A percentile compares a stretch with the other conserved stretches of the same genome.
phyloP scores from a whole-genome alignment of 2,113 vertebrate genomes.

The Carassius gibelio region DNA sequence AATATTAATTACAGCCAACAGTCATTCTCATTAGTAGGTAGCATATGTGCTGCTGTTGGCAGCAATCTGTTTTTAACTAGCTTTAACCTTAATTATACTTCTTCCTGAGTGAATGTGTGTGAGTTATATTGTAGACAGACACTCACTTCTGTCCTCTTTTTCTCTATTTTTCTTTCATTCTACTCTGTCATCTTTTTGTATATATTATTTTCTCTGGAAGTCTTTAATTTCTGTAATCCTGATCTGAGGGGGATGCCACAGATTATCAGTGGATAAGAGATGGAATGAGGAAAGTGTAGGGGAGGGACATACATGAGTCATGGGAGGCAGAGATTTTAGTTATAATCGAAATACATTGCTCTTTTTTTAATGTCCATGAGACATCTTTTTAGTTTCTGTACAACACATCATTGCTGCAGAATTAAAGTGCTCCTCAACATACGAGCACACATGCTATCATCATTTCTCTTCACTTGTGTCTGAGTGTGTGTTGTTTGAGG shows the following conservation, averaged over 20 bases:
- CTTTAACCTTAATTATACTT: conserved; percentile 50
- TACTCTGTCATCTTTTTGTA: background rate
- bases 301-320: conserved; percentile 7
- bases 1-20: conserved; percentile 66
- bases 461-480: conserved; percentile 12
- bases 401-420: conserved; percentile 17
- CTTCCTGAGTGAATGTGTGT: background rate
- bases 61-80: conserved; percentile 70
- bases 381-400: background rate
- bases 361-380: background rate
- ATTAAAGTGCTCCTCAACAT: background rate
- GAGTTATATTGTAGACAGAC: background rate
- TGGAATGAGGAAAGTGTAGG: background rate
- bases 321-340: background rate
- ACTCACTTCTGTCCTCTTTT: background rate
- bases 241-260: conserved; percentile 69
- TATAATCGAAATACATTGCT: background rate
- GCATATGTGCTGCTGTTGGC: conserved; percentile 71
- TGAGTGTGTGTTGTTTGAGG: conserved; percentile 48
- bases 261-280: conserved; percentile 46
- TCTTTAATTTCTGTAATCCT: conserved; percentile 80
- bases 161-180: background rate
- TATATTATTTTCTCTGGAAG: conserved; percentile 77
- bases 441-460: background rate
- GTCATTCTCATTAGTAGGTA: conserved; percentile 74